These are phyloP conservation scores for Megalops atlanticus DNA, from an alignment of 2,113 vertebrate species.

Conservation along the genomic window DNA sequence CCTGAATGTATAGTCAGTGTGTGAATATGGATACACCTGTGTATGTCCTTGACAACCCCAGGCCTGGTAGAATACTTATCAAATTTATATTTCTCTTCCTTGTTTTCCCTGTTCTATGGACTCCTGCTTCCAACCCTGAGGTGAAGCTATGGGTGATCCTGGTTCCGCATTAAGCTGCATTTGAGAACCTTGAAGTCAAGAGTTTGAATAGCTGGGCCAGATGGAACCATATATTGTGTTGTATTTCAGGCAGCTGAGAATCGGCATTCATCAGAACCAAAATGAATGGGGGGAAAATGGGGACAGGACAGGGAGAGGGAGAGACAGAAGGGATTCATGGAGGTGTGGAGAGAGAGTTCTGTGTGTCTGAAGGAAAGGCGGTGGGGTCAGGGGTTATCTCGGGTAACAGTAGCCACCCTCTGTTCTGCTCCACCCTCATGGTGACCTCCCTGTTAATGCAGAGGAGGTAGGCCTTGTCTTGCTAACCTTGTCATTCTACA, in stretches of 20 bases:
- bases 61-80: not conserved
- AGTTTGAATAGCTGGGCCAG: not conserved
- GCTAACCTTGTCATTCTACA: not conserved
- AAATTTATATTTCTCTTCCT: not conserved
- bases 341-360: not conserved
- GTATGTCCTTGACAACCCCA: not conserved
- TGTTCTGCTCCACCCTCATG: not conserved
- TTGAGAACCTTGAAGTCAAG: not conserved
- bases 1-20: no score
- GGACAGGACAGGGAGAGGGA: conserved; percentile 7
- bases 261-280: not conserved
- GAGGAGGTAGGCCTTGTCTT: not conserved
- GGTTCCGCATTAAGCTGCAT: not conserved
- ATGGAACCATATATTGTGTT: not conserved
- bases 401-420: not conserved
- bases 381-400: not conserved
- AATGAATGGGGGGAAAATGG: not conserved
- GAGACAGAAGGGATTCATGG: conserved; percentile 18
- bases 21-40: not conserved
- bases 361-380: not conserved
- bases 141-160: not conserved
- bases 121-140: not conserved
- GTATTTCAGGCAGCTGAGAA: not conserved
- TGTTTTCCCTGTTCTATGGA: not conserved
- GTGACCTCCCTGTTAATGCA: not conserved